Percentiles rank a stretch among this genome's conserved stretches.
phyloP scores from a whole-genome alignment of 2,113 vertebrate genomes.

The Thymallus thymallus region DNA sequence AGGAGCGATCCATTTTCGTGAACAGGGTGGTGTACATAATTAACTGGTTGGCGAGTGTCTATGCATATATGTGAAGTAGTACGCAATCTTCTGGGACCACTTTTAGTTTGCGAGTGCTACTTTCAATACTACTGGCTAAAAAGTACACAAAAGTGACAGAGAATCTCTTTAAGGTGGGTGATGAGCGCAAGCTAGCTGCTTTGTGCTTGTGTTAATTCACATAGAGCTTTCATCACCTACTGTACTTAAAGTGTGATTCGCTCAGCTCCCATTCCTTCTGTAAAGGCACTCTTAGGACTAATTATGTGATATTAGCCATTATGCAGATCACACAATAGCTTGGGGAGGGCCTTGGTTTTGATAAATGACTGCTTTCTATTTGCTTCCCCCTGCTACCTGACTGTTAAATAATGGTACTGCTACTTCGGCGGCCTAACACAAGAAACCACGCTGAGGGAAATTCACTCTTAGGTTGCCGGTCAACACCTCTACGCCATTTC shows the following conservation, averaged over 20 bases:
- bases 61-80: too few species aligned
- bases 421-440: neutral
- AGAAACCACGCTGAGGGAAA: slow-evolving; percentile 1
- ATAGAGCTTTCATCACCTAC: neutral
- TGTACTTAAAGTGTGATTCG: neutral
- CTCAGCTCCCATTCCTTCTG: neutral
- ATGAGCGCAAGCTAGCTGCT: too few species aligned
- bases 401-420: slow-evolving; percentile 27
- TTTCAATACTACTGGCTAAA: too few species aligned
- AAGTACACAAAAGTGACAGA: too few species aligned
- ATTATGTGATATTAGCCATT: neutral
- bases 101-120: too few species aligned
- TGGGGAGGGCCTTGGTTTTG: slow-evolving; percentile 8
- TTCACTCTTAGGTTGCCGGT: slow-evolving; percentile 11
- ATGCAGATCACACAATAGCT: slow-evolving; percentile 13
- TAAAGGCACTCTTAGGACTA: neutral
- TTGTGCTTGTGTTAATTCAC: too few species aligned
- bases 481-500: slow-evolving; percentile 8
- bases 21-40: too few species aligned
- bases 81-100: too few species aligned
- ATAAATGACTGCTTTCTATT: slow-evolving; percentile 33
- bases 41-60: too few species aligned
- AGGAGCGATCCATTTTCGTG: too few species aligned
- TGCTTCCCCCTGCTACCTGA: slow-evolving; percentile 9
- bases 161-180: too few species aligned